These are phyloP conservation scores for Atrina japonica DNA, from an alignment of 2,888 invertebrate species.

Conservation along the genomic window DNA sequence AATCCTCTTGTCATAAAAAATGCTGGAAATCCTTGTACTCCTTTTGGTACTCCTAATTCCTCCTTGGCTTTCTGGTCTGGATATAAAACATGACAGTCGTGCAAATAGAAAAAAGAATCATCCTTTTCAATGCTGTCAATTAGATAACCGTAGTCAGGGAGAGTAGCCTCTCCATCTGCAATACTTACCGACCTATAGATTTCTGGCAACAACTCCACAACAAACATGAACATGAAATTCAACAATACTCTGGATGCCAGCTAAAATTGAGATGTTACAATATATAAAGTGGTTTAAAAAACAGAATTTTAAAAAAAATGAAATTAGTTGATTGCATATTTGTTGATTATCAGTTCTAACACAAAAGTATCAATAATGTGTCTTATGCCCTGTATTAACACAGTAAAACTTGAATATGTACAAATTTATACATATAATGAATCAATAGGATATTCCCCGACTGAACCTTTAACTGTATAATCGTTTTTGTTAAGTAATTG, in stretches of 20 bases:
- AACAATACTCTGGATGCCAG: constrained; percentile 3
- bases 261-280: no score
- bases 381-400: no score
- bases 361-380: no score
- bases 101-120: constrained; percentile 2
- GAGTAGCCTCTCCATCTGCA: background rate
- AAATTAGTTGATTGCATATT: no score
- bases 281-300: no score
- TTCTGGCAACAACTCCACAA: background rate
- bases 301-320: no score
- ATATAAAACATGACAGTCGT: constrained; percentile 6
- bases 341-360: no score
- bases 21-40: background rate
- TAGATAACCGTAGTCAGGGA: background rate
- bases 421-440: no score
- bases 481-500: no score
- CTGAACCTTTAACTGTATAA: no score
- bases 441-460: no score
- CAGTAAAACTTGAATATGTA: no score
- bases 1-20: background rate
- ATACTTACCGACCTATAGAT: constrained; percentile 11
- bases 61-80: background rate
- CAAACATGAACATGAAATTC: background rate
- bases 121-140: background rate
- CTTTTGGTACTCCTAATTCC: constrained; percentile 1